A percentile compares a stretch with the other conserved stretches of the same genome.
Evolutionary conservation across 2,888 invertebrate genomes (phyloP).

Genomic region (Archips xylosteana): DNA sequence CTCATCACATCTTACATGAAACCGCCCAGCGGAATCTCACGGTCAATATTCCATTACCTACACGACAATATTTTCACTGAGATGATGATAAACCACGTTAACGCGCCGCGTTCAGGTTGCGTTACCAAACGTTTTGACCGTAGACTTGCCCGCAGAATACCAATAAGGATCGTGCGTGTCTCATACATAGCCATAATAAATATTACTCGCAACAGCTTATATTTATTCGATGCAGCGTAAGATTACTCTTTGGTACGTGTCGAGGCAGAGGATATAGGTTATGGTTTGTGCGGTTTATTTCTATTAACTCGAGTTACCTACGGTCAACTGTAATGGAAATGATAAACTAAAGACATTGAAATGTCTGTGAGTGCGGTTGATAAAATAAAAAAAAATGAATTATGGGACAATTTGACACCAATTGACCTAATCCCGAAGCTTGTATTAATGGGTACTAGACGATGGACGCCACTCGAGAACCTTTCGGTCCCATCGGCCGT

Average conservation of each 20-base stretch:
- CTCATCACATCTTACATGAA: not conserved
- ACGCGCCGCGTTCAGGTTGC: constrained; percentile 49
- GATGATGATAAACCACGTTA: constrained; percentile 70
- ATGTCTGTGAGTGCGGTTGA: too few relatives aligned
- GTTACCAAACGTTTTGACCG: constrained; percentile 52
- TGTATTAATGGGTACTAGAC: too few relatives aligned
- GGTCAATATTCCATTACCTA: constrained; percentile 41
- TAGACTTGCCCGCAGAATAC: constrained; percentile 60
- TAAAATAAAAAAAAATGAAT: too few relatives aligned
- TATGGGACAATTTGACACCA: too few relatives aligned
- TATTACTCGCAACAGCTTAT: constrained; percentile 70
- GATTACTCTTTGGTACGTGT: constrained; percentile 54
- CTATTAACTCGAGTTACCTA: not conserved
- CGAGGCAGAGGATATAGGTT: constrained; percentile 19
- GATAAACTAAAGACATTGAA: too few relatives aligned
- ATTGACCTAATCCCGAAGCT: too few relatives aligned
- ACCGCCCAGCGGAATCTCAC: not conserved
- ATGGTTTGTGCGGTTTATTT: not conserved
- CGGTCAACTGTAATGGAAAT: too few relatives aligned
- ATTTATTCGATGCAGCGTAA: constrained; percentile 62
- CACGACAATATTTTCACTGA: constrained; percentile 40
- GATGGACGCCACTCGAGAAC: too few relatives aligned
- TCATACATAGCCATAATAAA: constrained; percentile 76
- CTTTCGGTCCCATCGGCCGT: too few relatives aligned
- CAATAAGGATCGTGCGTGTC: constrained; percentile 65